Evolutionary conservation across 2,113 vertebrate species (phyloP).

Genomic region (Microcebus tavaratra): DNA sequence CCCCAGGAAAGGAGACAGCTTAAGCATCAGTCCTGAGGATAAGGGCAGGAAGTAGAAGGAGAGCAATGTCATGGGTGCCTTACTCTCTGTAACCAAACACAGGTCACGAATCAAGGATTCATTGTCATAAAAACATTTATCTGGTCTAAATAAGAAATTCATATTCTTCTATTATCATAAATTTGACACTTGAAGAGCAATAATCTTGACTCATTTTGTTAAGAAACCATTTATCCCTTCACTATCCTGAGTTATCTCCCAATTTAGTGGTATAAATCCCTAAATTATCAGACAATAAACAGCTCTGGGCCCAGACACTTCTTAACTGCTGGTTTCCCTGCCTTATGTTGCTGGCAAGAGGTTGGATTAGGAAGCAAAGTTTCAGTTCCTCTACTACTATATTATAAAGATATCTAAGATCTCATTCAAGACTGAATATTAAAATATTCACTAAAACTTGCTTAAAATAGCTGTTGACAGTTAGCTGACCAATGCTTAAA

Average conservation of each 20-base stretch:
- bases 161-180: conserved; percentile 26
- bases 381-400: not conserved
- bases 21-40: not conserved
- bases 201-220: conserved; percentile 34
- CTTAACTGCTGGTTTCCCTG: not conserved
- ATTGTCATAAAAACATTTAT: conserved; percentile 6
- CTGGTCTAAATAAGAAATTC: conserved; percentile 53
- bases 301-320: not conserved
- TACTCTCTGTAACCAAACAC: not conserved
- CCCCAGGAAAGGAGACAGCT: not conserved
- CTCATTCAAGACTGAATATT: not conserved
- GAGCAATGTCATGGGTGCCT: not conserved
- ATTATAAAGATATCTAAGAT: not conserved
- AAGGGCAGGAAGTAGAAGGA: not conserved
- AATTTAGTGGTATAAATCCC: conserved; percentile 8
- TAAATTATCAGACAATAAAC: not conserved
- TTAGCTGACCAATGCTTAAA: conserved; percentile 10
- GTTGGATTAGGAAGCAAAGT: too few relatives aligned
- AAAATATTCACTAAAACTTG: conserved; percentile 43
- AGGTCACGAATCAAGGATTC: not conserved
- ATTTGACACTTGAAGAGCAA: conserved; percentile 22
- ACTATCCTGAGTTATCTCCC: not conserved
- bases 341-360: not conserved
- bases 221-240: conserved; percentile 47
- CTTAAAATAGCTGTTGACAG: not conserved